Evolutionary conservation across 2,797 vertebrate genomes (phyloP).

Genomic region (Hylomyscus alleni): DNA sequence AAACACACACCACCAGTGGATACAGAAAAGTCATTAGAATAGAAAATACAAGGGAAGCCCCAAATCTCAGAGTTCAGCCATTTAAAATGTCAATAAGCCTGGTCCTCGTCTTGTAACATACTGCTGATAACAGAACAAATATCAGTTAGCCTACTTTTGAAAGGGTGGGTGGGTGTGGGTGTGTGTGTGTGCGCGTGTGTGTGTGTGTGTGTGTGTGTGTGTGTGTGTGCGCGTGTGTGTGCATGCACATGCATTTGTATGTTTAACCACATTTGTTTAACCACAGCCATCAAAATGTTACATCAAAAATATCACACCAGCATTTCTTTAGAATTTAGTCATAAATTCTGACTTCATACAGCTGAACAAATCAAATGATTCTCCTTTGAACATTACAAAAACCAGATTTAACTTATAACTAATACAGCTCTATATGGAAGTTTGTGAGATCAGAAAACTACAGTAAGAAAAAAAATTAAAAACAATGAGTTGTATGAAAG

Average conservation of each 20-base stretch:
- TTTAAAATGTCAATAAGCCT: constrained; percentile 77
- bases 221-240: neutral
- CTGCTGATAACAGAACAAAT: constrained; percentile 71
- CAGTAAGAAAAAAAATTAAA: neutral
- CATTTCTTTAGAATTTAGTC: constrained; percentile 55
- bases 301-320: constrained; percentile 67
- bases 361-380: constrained; percentile 70
- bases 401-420: constrained; percentile 41
- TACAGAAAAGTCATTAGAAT: constrained; percentile 68
- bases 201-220: neutral
- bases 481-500: neutral
- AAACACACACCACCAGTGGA: neutral
- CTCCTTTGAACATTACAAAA: constrained; percentile 62
- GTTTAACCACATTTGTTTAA: constrained; percentile 62
- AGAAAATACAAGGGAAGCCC: constrained; percentile 72
- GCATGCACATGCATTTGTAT: neutral
- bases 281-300: constrained; percentile 62
- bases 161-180: neutral
- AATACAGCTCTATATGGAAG: neutral
- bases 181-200: neutral
- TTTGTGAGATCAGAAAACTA: neutral
- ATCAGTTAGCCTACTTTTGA: constrained; percentile 73
- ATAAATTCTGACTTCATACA: constrained; percentile 70
- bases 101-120: constrained; percentile 64
- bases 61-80: constrained; percentile 68